These are phyloP conservation scores for Flexamia atlantica DNA, from an alignment of 2,888 invertebrate species.

Conservation along the genomic window DNA sequence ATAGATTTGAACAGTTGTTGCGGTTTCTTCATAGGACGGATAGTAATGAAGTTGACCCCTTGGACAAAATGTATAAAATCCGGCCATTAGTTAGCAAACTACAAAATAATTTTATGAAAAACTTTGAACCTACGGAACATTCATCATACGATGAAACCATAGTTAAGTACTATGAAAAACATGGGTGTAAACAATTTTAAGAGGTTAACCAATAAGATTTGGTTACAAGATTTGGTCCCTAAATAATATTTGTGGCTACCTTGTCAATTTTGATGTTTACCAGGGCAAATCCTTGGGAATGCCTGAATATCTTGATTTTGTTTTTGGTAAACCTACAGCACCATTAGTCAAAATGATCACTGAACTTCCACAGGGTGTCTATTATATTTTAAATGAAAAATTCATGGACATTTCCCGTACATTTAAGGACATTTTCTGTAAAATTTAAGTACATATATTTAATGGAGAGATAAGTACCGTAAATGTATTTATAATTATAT, in stretches of 20 bases:
- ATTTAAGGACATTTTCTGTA: too few species aligned
- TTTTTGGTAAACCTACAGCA: slow-evolving; percentile 36
- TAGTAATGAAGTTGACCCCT: slow-evolving; percentile 61
- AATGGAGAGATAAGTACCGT: too few species aligned
- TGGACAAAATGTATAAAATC: slow-evolving; percentile 67
- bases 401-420: too few species aligned
- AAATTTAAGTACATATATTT: too few species aligned
- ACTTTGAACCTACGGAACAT: slow-evolving; percentile 68
- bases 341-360: slow-evolving; percentile 65
- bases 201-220: slow-evolving; percentile 72
- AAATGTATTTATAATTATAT: too few species aligned
- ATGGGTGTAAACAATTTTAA: slow-evolving; percentile 71
- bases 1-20: slow-evolving; percentile 67
- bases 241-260: slow-evolving; percentile 70
- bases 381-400: too few species aligned
- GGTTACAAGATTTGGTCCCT: slow-evolving; percentile 72
- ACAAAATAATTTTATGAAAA: slow-evolving; percentile 56
- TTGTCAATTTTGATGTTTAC: slow-evolving; percentile 72
- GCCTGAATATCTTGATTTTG: neutral
- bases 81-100: slow-evolving; percentile 61
- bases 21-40: slow-evolving; percentile 66
- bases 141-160: slow-evolving; percentile 71
- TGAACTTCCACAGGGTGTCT: slow-evolving; percentile 65
- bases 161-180: slow-evolving; percentile 72
- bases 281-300: slow-evolving; percentile 69